Percentiles rank a stretch among this genome's conserved stretches.
Evolutionary conservation across 2,888 invertebrate genomes (phyloP).

Genomic region (Harmothoe impar): DNA sequence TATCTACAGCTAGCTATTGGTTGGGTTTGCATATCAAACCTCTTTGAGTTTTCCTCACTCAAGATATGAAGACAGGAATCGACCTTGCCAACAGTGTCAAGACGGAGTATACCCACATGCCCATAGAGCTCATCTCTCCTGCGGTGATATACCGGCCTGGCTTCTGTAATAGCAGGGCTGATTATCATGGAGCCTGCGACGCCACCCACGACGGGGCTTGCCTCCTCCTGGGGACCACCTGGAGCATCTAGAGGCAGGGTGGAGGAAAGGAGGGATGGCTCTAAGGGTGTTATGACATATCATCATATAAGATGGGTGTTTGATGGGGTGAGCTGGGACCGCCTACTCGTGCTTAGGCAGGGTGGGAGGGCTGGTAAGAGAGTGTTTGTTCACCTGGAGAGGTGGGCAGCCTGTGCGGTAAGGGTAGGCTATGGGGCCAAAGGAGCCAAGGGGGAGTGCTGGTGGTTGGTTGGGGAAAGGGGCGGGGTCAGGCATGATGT

Average conservation of each 20-base stretch:
- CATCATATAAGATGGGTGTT: slow-evolving; percentile 45
- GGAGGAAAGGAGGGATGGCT: background rate
- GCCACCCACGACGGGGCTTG: slow-evolving; percentile 54
- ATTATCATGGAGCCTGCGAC: background rate
- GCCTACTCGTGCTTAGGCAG: background rate
- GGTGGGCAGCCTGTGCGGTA: background rate
- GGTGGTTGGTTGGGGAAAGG: background rate
- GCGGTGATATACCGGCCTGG: slow-evolving; percentile 35
- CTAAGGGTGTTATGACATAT: slow-evolving; percentile 58
- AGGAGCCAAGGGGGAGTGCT: slow-evolving; percentile 4
- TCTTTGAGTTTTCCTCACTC: no score
- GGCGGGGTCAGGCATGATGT: background rate
- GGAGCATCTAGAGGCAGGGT: slow-evolving; percentile 1
- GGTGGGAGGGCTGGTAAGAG: background rate
- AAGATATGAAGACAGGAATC: no score
- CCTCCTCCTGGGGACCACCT: slow-evolving; percentile 37
- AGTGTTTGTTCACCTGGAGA: slow-evolving; percentile 54
- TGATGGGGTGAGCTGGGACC: slow-evolving; percentile 42
- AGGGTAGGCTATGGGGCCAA: background rate
- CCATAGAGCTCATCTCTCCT: background rate
- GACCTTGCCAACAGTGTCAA: background rate
- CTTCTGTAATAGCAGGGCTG: slow-evolving; percentile 17
- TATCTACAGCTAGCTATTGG: no score
- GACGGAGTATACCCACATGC: background rate
- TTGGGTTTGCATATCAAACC: no score